A percentile compares a stretch with the other conserved stretches of the same genome.
Evolutionary conservation across 2,113 vertebrate genomes (phyloP).

Genomic region (Oxygymnocypris stewartii): DNA sequence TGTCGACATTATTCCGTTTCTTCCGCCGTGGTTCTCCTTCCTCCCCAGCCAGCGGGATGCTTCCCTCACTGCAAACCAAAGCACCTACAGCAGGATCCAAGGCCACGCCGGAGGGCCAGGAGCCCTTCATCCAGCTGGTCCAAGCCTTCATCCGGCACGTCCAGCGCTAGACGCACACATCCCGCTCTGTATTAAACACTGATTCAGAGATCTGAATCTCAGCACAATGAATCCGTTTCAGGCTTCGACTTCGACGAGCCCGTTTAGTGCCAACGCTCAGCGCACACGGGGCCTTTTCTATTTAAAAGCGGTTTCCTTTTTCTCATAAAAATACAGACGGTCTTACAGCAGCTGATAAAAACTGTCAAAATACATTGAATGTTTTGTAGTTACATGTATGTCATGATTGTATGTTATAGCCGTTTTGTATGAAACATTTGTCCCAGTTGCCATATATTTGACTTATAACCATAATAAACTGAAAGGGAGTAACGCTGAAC

Average conservation of each 20-base stretch:
- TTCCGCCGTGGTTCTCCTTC: slow-evolving; percentile 88
- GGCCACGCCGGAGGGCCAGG: slow-evolving; percentile 85
- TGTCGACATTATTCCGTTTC: slow-evolving; percentile 89
- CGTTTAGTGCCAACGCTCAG: background rate
- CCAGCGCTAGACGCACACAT: slow-evolving; percentile 80
- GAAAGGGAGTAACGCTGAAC: background rate
- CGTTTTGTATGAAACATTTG: slow-evolving; percentile 24
- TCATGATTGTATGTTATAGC: background rate
- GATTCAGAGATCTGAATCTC: slow-evolving; percentile 3
- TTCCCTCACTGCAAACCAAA: slow-evolving; percentile 87
- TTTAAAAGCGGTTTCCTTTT: no score
- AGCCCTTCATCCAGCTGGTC: slow-evolving; percentile 92
- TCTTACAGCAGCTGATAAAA: background rate
- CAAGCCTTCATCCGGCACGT: slow-evolving; percentile 92
- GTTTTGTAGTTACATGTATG: slow-evolving; percentile 33
- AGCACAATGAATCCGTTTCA: slow-evolving; percentile 13
- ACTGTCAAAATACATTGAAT: background rate
- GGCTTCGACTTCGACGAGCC: background rate
- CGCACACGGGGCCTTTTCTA: slow-evolving; percentile 16
- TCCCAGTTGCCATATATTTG: slow-evolving; percentile 10
- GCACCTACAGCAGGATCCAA: slow-evolving; percentile 77
- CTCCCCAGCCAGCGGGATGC: slow-evolving; percentile 83
- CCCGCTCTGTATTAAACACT: background rate
- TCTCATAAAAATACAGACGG: background rate
- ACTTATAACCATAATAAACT: slow-evolving; percentile 23